Evolutionary conservation across 2,113 vertebrate genomes (phyloP), one percentile per base, ranked within the genome.

Genomic region (Ifrita kowaldi): DNA sequence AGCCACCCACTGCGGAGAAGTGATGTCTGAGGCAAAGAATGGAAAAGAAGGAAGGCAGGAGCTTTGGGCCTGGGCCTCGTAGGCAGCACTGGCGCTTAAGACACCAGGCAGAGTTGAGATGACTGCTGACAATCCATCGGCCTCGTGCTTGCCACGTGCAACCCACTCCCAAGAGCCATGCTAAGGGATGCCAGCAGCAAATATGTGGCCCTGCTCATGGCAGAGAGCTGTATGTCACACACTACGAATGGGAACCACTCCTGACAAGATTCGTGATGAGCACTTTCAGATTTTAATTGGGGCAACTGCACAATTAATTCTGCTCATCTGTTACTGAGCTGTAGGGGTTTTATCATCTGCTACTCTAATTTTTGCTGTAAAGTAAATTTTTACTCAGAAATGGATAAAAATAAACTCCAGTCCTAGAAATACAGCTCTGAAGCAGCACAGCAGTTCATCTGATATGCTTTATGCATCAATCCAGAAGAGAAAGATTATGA

Each of bases 311-410:
- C 52, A 59, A 83, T 65, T 80, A 62, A 32, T 75, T 83, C 42
- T n/a, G 44, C 64, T 80, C 84, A 84, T 84, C 69, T 95, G 73
- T 42, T 91, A 60, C 41, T 52, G 55, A 93, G 90, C 75, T 77
- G 42, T 23, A 80, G 64, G 73, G 65, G 60, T 68, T 94, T 93
- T 70, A 96, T 93, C 68, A 70, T 92, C 87, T 96, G 75, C 84
- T 83, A 57, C 52, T 63, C 64, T 32, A n/a, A 41, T 85, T 96
- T 84, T 39, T 80, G 63, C 75, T 77, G 63, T 23, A 60, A 94
- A 96, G 42, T 39, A 85, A 52, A 64, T 74, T 85, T 83, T 57
- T 1, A 0, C 50, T 85, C 15, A 26, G 46, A 96, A 95, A 83
- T 20, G 10, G 79, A 57, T 81, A 75, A 88, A 96, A 93, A 91